Percentiles rank a stretch among this genome's conserved stretches.
Conservation (phyloP, 1,140 invertebrate genomes). For the Drosophila simulans region DNA sequence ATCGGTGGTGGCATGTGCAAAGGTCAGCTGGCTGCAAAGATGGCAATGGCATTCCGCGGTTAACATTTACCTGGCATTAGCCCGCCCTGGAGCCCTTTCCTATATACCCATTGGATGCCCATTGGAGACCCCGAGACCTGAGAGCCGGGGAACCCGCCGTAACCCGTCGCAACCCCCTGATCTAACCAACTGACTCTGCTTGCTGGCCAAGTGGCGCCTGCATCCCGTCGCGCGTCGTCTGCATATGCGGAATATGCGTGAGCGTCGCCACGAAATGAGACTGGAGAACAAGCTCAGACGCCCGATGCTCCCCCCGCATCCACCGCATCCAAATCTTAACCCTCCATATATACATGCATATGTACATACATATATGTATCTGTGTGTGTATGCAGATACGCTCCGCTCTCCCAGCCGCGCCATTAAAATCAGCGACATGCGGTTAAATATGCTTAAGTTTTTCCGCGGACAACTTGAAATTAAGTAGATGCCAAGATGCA, state of each 20-base stretch:
- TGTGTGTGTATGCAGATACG: too few species aligned
- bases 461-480: slow-evolving; percentile 79
- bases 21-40: slow-evolving; percentile 74
- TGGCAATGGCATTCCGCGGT: slow-evolving; percentile 65
- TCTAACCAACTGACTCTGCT: slow-evolving; percentile 17
- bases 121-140: not conserved
- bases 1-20: slow-evolving; percentile 66
- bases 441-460: slow-evolving; percentile 82
- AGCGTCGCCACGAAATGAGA: slow-evolving; percentile 63
- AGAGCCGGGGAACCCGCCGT: not conserved
- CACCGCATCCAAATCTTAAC: not conserved
- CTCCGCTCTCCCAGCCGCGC: slow-evolving; percentile 6
- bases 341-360: not conserved
- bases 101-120: not conserved
- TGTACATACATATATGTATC: not conserved
- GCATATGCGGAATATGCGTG: slow-evolving; percentile 82
- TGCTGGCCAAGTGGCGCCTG: slow-evolving; percentile 74
- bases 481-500: slow-evolving; percentile 68
- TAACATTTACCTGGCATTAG: slow-evolving; percentile 64
- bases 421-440: slow-evolving; percentile 79
- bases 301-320: not conserved
- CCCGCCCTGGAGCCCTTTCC: not conserved
- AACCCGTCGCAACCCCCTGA: not conserved
- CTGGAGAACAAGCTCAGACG: slow-evolving; percentile 51
- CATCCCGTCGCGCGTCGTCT: slow-evolving; percentile 81